Conservation (phyloP, 2,888 invertebrate genomes). For the Campopleginae sp. region DNA sequence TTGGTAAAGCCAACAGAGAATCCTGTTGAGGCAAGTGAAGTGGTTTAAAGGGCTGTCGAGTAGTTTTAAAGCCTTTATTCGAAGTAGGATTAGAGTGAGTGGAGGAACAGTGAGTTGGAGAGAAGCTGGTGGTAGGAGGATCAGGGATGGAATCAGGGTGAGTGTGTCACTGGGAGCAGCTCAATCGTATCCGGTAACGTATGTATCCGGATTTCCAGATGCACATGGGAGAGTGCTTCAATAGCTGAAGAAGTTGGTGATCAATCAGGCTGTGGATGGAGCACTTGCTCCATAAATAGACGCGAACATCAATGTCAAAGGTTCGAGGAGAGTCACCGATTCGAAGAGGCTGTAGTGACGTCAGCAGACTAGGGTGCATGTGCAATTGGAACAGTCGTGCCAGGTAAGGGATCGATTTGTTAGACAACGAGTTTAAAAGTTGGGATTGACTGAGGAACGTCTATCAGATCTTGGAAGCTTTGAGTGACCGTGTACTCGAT, state of each 20-base stretch:
- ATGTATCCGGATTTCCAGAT: slow-evolving; percentile 44
- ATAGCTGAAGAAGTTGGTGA: slow-evolving; percentile 45
- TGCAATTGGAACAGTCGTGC: slow-evolving; percentile 30
- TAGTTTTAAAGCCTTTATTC: slow-evolving; percentile 29
- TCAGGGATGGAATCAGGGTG: background rate
- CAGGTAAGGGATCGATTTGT: slow-evolving; percentile 5
- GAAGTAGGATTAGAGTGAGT: slow-evolving; percentile 16
- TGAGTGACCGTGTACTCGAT: background rate
- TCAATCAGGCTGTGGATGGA: slow-evolving; percentile 52
- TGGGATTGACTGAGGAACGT: background rate
- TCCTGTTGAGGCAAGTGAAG: slow-evolving; percentile 9
- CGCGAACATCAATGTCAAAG: slow-evolving; percentile 42
- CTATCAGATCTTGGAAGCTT: background rate
- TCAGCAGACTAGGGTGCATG: slow-evolving; percentile 20
- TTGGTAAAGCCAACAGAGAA: background rate
- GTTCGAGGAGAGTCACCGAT: slow-evolving; percentile 47
- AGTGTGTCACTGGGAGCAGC: slow-evolving; percentile 39
- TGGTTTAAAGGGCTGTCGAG: slow-evolving; percentile 29
- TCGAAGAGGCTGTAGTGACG: slow-evolving; percentile 33
- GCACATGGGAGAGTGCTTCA: slow-evolving; percentile 18
- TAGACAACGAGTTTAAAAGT: slow-evolving; percentile 7
- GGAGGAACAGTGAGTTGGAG: background rate
- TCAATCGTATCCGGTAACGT: slow-evolving; percentile 62
- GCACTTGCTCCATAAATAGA: slow-evolving; percentile 15
- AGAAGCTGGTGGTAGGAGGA: background rate